Evolutionary conservation across 2,113 vertebrate species (phyloP), one percentile per base, ranked within the genome.

Genomic region (Psittacula cyanocephala): DNA sequence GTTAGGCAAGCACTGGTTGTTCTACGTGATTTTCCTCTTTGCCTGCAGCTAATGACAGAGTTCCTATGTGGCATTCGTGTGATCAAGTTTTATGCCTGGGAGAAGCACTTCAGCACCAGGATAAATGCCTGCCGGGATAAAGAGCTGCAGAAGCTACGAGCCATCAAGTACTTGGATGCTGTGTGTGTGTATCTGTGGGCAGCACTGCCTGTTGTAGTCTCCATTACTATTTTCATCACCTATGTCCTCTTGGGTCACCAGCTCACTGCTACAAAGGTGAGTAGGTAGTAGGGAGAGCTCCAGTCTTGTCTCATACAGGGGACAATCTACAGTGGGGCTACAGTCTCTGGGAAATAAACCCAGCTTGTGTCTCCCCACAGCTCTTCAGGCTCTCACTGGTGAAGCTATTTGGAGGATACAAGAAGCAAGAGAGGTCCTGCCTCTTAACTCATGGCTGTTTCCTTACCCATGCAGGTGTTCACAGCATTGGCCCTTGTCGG

Each of bases 121-220:
- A 98, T 99, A 43, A 84, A 97, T 17, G 96, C 96, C 43, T 98
- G 91, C 72, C 98, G 99, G 13, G 89, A 96, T 76, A 92, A 88
- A 49, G 99, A 99, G 97, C 97, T 99, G 88, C 96, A 97, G 57
- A 98, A 97, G 87, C 98, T 99, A 27, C 97, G 95, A 70, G 84
- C 97, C 55, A 71, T 99, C 89, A 98, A 98, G 74, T 99, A 99
- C 95, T 97, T 99, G 96, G 99, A 99, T 37, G 99, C 99, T 8
- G 64, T 98, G 92, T 99, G 99, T 1, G 99, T 99, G 18, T 99
- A 99, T 94, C 98, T 99, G 85, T 99, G 99, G 99, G 99, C 99
- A 9, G 99, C 99, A 10, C 96, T 99, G 84, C 99, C 99, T 0
- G 98, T 99, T 15, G 97, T 99, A 83, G 97, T 99, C 97, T 99